Evolutionary conservation across 2,888 invertebrate species (phyloP), one percentile per base, ranked within the genome.

Genomic region (Habroteleia sp.): DNA sequence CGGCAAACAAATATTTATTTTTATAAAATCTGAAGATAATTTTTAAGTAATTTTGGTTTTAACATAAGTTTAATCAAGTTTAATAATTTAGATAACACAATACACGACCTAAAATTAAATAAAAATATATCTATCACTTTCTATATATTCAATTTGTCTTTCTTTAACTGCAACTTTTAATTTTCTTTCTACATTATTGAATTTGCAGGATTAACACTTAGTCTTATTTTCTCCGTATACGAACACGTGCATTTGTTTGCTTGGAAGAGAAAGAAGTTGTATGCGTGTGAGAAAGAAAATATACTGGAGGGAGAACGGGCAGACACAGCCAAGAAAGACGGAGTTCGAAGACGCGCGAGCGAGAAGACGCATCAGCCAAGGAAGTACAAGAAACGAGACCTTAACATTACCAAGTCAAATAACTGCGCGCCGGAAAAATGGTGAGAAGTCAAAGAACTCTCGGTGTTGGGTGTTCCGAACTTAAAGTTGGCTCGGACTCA

Each of bases 361-460:
- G 33, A 35, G 58, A 63, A 5, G 27, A 25, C 14, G 46, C 8
- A 27, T 10, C 37, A 42, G 35, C 50, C 39, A 62, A 75, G 65
- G 39, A 71, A 31, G 63, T 73, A 60, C 63, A 73, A 63, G 62
- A 72, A 62, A 77, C 77, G 76, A 78, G 78, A 75, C 83, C 81
- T 84, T 77, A 75, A 80, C 80, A 87, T 87, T 87, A 87, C 87
- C 88, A 87, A 88, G 85, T 87, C 87, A 87, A 87, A 87, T 87
- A 80, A 78, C 78, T 20, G 63, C 79, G 77, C 79, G 78, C 52
- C 78, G 80, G 81, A 82, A 83, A 85, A 83, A 84, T 82, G 76
- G 69, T 83, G 80, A 79, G 80, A 50, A 80, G 79, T 80, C 77
- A 77, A 79, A 74, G 79, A 78, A 75, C 79, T 74, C 72, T 60